Base-by-base conservation (phyloP, 2,113 vertebrate species). In the Neolamprologus cancellatus region DNA sequence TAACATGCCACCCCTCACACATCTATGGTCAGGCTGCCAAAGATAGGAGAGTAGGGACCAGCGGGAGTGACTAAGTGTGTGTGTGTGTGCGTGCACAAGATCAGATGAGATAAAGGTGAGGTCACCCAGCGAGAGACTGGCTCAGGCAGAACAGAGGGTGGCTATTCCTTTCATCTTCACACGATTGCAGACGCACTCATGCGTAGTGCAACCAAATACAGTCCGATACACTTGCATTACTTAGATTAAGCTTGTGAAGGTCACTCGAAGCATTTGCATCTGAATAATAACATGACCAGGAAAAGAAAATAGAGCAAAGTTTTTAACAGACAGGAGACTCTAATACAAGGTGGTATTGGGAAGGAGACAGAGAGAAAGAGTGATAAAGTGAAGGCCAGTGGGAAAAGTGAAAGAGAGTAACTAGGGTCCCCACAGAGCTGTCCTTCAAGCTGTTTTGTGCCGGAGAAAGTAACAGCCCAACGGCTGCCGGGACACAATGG, bases 371-470 rank as follows among this genome's bases (percentile, higher is more conserved):
- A 66, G 83, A 84, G 71, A 66, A n/a, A 55, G 82, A 69, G 86
- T 91, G 92, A 92, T 88, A 50, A 87, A 91, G 88, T 85, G 82
- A 88, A 78, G 78, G 91, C 69, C 17, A 87, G 86, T 20, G n/a
- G 81, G 46, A 78, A 86, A 88, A 86, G 91, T 85, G 91, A 92
- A 84, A 81, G 87, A 89, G 90, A 92, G 93, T 90, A 87, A 91
- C 34, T 66, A 30, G 78, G 78, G 87, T 90, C 87, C 88, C 91
- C 48, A 32, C 89, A 91, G 87, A 80, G 83, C 88, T 89, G 92
- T 95, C 92, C 93, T 93, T 94, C 92, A 93, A 91, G 88, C 87
- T 89, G 91, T 85, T 94, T 87, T 81, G 83, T 92, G 88, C 78
- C 12, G 20, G 36, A 82, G 90, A 93, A 90, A 90, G 86, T 91